phyloP scores from a whole-genome alignment of 37 sponge, comb jelly and placozoan species.

The Amphimedon queenslandica region DNA sequence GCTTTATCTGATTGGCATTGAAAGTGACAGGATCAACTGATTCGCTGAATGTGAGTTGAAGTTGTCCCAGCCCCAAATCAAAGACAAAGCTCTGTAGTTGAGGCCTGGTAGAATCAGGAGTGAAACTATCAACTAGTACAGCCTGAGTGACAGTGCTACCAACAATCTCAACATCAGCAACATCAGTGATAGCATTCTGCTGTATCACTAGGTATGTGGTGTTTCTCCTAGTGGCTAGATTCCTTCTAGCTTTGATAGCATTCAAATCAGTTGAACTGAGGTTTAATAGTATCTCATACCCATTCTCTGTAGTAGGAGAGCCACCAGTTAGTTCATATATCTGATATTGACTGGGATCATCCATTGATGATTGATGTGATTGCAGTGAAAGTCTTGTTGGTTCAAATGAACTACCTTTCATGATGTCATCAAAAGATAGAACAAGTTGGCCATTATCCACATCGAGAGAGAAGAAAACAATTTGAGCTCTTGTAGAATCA shows the following conservation, averaged over 20 bases:
- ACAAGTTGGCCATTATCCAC: conserved; percentile 51
- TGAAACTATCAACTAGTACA: conserved; percentile 21
- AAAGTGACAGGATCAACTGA: conserved; percentile 58
- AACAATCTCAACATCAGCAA: conserved; percentile 74
- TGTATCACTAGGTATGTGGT: conserved; percentile 60
- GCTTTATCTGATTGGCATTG: conserved; percentile 28
- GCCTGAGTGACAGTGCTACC: conserved; percentile 55
- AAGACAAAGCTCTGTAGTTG: conserved; percentile 54
- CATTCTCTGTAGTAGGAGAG: conserved; percentile 45
- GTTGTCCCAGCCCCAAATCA: conserved; percentile 55
- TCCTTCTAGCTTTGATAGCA: conserved; percentile 59
- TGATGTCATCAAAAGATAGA: conserved; percentile 81
- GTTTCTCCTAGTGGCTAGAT: conserved; percentile 34
- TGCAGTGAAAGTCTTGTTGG: conserved; percentile 38
- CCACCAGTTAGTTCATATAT: conserved; percentile 57
- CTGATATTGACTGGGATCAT: not conserved
- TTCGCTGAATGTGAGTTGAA: conserved; percentile 71
- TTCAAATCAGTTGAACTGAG: conserved; percentile 64
- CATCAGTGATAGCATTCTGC: conserved; percentile 69
- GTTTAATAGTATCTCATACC: conserved; percentile 65
- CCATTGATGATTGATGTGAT: not conserved
- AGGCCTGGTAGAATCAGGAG: conserved; percentile 51
- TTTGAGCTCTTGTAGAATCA: conserved; percentile 58
- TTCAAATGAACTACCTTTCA: conserved; percentile 43
- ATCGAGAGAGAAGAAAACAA: conserved; percentile 65